Evolutionary conservation across 2,888 invertebrate species (phyloP), one percentile per base, ranked within the genome.

Genomic region (Dioctria linearis): DNA sequence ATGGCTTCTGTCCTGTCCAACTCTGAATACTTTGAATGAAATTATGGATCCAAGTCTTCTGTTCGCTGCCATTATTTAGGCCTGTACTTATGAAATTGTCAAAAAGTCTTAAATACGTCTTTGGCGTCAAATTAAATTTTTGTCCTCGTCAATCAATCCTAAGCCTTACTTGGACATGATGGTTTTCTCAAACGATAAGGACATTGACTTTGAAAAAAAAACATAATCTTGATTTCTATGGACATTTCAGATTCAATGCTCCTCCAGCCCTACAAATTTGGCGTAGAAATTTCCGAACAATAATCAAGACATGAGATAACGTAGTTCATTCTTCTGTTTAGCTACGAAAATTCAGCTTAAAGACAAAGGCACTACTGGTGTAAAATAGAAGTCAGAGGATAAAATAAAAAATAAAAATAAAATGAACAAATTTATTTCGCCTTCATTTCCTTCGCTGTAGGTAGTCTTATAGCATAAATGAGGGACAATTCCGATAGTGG

Each of bases 111-210:
- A 25, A 25, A 25, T 71, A 49, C 73, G 65, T 79, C 66, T 71
- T 73, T 43, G 73, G 43, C 71, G 78, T 81, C 81, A 79, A 81
- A 81, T 81, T 81, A 78, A 71, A 81, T 81, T 73, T 46, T 75
- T 54, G 65, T 79, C 78, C 79, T 79, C 81, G 81, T 79, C 81
- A 81, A 81, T 81, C 81, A 78, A 81, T 61, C 57, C 75, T 75
- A 59, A 75, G 59, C 75, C 9, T 39, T 25, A 54, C 37, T 39
- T 49, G 71, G 71, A 71, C 54, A 37, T 71, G 51, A 25, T 46
- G 37, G 54, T n/a, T 67, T 71, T 71, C 51, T 40, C 71, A 39
- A 51, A 54, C 8, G 8, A 46, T 71, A 11, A 37, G 51, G 40
- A 71, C 49, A 8, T 54, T 71, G 54, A 25, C n/a, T 5, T 71